Evolutionary conservation across 2,113 vertebrate genomes (phyloP).

Genomic region (Progne subis): DNA sequence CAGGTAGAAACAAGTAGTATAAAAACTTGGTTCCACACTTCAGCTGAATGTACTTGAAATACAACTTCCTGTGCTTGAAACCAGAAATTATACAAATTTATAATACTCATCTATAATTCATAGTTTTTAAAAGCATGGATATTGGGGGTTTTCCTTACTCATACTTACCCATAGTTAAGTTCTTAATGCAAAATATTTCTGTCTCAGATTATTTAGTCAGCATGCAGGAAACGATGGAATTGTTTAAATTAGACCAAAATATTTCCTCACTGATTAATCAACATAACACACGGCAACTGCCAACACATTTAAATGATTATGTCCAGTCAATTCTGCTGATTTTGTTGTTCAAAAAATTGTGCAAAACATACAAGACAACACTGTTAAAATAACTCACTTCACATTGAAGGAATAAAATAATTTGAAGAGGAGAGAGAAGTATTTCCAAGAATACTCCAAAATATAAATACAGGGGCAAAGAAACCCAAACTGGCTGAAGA

Average conservation of each 20-base stretch:
- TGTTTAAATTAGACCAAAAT: background rate
- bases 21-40: background rate
- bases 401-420: background rate
- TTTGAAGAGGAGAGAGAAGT: background rate
- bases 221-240: background rate
- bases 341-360: background rate
- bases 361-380: background rate
- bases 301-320: background rate
- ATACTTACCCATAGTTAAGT: background rate
- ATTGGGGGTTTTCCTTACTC: background rate
- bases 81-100: background rate
- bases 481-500: background rate
- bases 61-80: background rate
- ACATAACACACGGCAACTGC: background rate
- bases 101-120: background rate
- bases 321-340: background rate
- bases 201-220: background rate
- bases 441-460: background rate
- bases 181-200: background rate
- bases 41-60: background rate
- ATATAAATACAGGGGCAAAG: background rate
- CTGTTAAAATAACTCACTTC: background rate
- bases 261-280: background rate
- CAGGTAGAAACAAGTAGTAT: background rate
- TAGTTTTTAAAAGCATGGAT: background rate